Evolutionary conservation across 2,113 vertebrate genomes (phyloP), one percentile per base, ranked within the genome.

Genomic region (Puntigrus tetrazona): DNA sequence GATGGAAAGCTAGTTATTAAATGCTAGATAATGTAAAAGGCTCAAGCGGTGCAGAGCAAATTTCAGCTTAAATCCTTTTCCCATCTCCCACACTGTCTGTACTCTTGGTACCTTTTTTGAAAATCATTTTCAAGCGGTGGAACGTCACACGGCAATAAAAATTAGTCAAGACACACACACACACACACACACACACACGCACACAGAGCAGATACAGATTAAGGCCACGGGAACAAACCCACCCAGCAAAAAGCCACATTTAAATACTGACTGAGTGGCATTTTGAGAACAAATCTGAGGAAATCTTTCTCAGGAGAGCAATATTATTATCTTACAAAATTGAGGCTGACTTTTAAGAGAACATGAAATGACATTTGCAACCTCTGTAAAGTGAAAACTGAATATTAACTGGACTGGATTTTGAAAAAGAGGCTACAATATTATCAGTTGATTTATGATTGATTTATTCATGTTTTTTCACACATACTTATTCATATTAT

Each of bases 1-100:
- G 55, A 75, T 47, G 38, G 59, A 86, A 36, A 78, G 70, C 59
- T 38, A 82, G 59, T 57, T 43, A 82, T 61, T 73, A 76, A 63
- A 82, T 74, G 80, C 41, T 43, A 81, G 57, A 75, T 70, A 43
- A 61, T 47, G 55, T 43, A 81, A 61, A 80, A 74, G 50, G 63
- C n/a, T 29, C 45, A 50, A 78, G 55, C 27, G 25, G 59, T 47
- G 55, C 38, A 50, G 36, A 63, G 52, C 43, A 25, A 25, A 50
- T 75, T 76, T 70, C 43, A 70, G 43, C 29, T 31, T 70, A 81
- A 50, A 81, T 81, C 36, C 45, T 70, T 45, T 70, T 52, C 20
- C 13, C 36, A 52, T 70, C 79, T 70, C 43, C 20, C 38, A 52
- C 45, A 67, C 38, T 80, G 78, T 80, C 78, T 67, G 57, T 63